Base-by-base conservation (phyloP, 2,888 invertebrate species). In the Mythimna lalbum region DNA sequence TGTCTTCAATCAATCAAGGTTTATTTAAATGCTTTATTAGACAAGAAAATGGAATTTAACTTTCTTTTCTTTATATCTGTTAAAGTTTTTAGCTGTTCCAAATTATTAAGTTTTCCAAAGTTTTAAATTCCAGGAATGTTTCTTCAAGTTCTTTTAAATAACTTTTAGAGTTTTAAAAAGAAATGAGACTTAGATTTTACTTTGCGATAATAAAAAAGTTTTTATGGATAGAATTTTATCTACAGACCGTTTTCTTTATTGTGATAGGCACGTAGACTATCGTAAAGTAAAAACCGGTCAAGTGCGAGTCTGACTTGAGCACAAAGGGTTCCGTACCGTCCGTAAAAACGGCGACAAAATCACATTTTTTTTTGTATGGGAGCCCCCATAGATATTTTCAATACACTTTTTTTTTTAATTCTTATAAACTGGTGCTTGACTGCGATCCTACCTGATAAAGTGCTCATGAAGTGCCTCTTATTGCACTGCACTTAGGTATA, bases 81-180 rank as follows among this genome's bases (percentile, higher is more conserved):
- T 36, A 5, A 36, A 21, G 5, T 27, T 57, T 49, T 17, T 14
- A n/a, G 6, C 9, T 27, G 57, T 31, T 19, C 10, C 9, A 52
- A 67, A 53, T 17, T 27, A 21, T 53, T 12, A 36, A 65, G 27
- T 55, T 55, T 68, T 55, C 33, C 17, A 47, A 10, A 55, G 23
- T n/a, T 50, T 31, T 60, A 50, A 39, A 39, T 72, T 43, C 12
- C 12, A 60, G 39, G 73, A 61, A 61, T 50, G 4, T 69, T 69
- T 36, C 17, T 52, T 61, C 23, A n/a, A 72, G n/a, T 61, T 61
- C 12, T 52, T 50, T 60, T 14, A 72, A 31, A 39, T 23, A 39
- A 49, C 50, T 50, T n/a, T n/a, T 14, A 39, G 17, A 59, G n/a
- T 72, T 59, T 39, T 21, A 19, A 39, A 56, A 72, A 72, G 23